Evolutionary conservation across 2,888 invertebrate species (phyloP), one percentile per base, ranked within the genome.

Genomic region (Dysmachus trigonus): DNA sequence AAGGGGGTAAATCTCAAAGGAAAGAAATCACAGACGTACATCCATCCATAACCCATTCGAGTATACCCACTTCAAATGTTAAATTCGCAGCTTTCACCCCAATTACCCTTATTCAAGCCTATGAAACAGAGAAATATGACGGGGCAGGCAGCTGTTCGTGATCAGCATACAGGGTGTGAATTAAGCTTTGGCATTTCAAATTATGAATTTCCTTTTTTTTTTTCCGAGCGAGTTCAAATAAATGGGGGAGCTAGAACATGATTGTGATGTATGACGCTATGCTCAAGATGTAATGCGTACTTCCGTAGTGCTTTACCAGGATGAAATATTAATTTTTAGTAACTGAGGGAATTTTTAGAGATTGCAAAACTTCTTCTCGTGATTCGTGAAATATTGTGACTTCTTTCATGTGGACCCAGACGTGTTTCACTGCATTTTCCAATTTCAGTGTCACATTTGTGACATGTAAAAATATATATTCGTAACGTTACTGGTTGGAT

Each of bases 61-160:
- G 38, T 22, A 13, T 62, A 62, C 62, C 62, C 62, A 62, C 62
- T 62, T 62, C 62, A 76, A 35, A 76, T 76, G 76, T 76, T 76
- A 76, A 76, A 76, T 76, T 76, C 76, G 33, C n/a, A 76, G 76
- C 76, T 76, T 76, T 76, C 76, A 76, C 76, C 76, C 76, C 76
- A 76, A 76, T 76, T 76, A 76, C 38, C 38, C 76, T 35, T 35
- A 76, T 76, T 76, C 76, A 76, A 13, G 18, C 22, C 22, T 76
- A 62, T n/a, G 13, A 76, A 76, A 76, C 76, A 76, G 33, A 76
- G 76, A 76, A 76, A 76, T 76, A 76, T 76, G 76, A n/a, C 76
- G 76, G 76, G 76, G 22, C 31, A 13, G 15, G 38, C 33, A 35
- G 38, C 47, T 47, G 35, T 76, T 31, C 76, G 76, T 76, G 76